Evolutionary conservation across 2,797 vertebrate genomes (phyloP), one percentile per base, ranked within the genome.

Genomic region (Gadopsis bispinosus): DNA sequence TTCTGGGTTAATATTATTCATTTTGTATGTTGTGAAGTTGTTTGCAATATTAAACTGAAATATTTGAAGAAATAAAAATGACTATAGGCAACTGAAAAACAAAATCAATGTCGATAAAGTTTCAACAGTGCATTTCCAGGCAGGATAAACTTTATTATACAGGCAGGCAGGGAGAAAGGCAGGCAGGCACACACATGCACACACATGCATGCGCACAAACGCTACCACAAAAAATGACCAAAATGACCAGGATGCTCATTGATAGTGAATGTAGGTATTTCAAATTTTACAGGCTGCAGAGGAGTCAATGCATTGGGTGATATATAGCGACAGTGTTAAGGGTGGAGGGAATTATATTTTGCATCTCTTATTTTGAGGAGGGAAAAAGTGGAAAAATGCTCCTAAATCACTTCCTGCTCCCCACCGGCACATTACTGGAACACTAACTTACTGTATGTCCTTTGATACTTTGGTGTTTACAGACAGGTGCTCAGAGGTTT

Each of bases 11-110:
- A 95, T 95, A 95, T 95, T 96, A 95, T 95, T 96, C 93, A 96
- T 96, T 97, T 97, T 97, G 96, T 97, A 97, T 97, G 96, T 97
- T 97, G 97, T 98, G 96, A 97, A 97, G 96, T 96, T 98, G 97
- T 98, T 97, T 97, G 96, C 96, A 94, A 95, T 96, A 97, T 97
- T 97, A 96, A 96, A 96, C 97, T 97, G 96, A 95, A 97, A 96
- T 97, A 96, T 96, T 95, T 97, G 96, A 97, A 96, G 94, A 96
- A 97, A 97, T 96, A 96, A 96, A 95, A 95, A 96, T 95, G 95
- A 95, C 91, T 95, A 95, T 95, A 98, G 97, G 97, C 97, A 97
- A 97, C 95, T 96, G 95, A 97, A 97, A 96, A 95, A 91, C 93
- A 94, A 96, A 95, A 95, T 85, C 92, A 94, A 95, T 95, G 95